phyloP scores from a whole-genome alignment of 1,140 invertebrate genomes.

The Lethocerus indicus region DNA sequence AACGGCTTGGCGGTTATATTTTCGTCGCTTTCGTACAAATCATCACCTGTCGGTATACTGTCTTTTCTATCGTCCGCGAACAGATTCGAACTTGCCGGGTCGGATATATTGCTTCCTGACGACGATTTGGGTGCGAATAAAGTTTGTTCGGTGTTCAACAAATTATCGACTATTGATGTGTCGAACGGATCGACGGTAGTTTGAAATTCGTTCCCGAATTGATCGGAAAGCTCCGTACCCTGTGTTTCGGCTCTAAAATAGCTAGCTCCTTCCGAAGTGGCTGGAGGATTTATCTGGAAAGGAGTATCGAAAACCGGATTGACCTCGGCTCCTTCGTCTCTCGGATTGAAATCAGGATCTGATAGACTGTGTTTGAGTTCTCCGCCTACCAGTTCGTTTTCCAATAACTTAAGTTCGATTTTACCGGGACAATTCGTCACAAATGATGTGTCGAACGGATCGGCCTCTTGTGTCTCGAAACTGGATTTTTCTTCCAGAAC shows the following conservation, averaged over 20 bases:
- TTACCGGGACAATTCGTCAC: constrained; percentile 50
- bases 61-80: too few species aligned
- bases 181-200: too few species aligned
- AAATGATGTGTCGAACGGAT: constrained; percentile 73
- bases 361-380: constrained; percentile 26
- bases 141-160: too few species aligned
- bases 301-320: too few species aligned
- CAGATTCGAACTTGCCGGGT: too few species aligned
- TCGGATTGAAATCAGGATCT: constrained; percentile 40
- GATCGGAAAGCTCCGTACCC: too few species aligned
- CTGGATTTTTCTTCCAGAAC: constrained; percentile 8
- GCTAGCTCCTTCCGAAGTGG: neutral
- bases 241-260: too few species aligned
- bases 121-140: too few species aligned
- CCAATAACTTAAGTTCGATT: constrained; percentile 53
- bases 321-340: constrained; percentile 19
- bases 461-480: constrained; percentile 20
- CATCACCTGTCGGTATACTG: too few species aligned
- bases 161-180: constrained; percentile 66
- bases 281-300: neutral
- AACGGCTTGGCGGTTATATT: constrained; percentile 19
- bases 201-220: too few species aligned
- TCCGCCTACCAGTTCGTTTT: constrained; percentile 36
- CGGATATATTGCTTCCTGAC: too few species aligned
- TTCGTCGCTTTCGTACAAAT: too few species aligned